phyloP scores from a whole-genome alignment of 2,888 invertebrate genomes.

The Ephialtes manifestator region DNA sequence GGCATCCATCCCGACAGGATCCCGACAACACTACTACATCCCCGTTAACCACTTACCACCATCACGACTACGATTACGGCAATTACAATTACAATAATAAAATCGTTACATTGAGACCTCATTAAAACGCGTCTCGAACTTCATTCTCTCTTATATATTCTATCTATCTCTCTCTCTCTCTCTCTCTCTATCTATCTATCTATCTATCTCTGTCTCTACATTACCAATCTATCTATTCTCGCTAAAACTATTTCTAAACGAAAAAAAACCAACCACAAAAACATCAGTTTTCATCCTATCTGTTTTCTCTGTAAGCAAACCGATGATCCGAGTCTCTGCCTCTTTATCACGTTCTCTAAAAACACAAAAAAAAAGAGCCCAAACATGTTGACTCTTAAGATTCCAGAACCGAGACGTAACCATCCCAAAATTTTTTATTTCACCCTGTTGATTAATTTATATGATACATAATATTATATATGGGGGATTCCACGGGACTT shows the following conservation, averaged over 20 bases:
- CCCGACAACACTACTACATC: conserved; percentile 75
- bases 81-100: conserved; percentile 86
- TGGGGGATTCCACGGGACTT: too few species aligned
- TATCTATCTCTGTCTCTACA: conserved; percentile 39
- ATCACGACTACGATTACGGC: conserved; percentile 85
- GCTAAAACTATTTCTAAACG: conserved; percentile 27
- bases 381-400: conserved; percentile 33
- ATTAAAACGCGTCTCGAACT: conserved; percentile 81
- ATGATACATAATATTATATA: too few species aligned
- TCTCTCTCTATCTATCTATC: conserved; percentile 28
- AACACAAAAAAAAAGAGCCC: neutral
- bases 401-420: neutral
- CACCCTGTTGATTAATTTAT: too few species aligned
- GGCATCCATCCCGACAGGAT: conserved; percentile 86
- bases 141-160: conserved; percentile 69
- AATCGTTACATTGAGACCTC: conserved; percentile 84
- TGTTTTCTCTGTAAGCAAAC: conserved; percentile 12
- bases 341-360: conserved; percentile 1
- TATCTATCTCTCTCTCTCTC: conserved; percentile 54
- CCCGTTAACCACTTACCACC: conserved; percentile 83
- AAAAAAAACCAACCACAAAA: conserved; percentile 30
- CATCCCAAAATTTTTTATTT: too few species aligned
- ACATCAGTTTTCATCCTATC: conserved; percentile 27
- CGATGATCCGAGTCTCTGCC: neutral
- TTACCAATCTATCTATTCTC: conserved; percentile 30